Evolutionary conservation across 2,888 invertebrate species (phyloP), one percentile per base, ranked within the genome.

Genomic region (Tuberolachnus salignus): DNA sequence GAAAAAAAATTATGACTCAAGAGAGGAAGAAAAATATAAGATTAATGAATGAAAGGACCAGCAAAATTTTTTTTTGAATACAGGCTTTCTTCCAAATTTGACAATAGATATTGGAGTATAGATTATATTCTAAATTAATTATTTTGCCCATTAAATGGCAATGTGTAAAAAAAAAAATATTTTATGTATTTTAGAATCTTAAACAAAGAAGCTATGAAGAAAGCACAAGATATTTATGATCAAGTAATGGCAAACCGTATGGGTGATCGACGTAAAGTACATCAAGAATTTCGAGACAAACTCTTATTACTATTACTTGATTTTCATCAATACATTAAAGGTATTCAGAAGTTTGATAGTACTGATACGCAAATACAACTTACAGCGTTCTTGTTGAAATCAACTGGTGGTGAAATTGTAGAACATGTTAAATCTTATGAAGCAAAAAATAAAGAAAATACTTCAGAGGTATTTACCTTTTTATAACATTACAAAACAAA

Each of bases 331-430:
- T 94, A 92, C 85, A 92, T 93, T 83, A 94, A 93, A 84, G 94
- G 94, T 0, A 86, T 93, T 3, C 92, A 84, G 59, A 82, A 83
- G 46, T 85, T 86, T 81, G 81, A 82, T 19, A 84, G 84, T 59
- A 83, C 83, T 44, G 87, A 88, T 13, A 81, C 82, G 21, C 94
- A 94, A 85, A 82, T 86, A 0, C 90, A 91, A 81, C 87, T 96
- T 82, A 88, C 89, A 0, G 95, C 94, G 85, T 95, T 97, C 86
- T 87, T 97, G 61, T 86, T 97, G 46, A 94, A 94, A 86, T 91
- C 94, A 0, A 86, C 94, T 64, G 94, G 94, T 64, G 89, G 92
- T 44, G 97, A 97, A 84, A 89, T 95, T 80, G 88, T 92, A 19
- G 92, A 92, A 80, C 91, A 93, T 83, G 88, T 95, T 72, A 89